These are phyloP conservation scores for Lasaia peninsularis DNA, from an alignment of 1,140 invertebrate genomes.

Conservation along the genomic window DNA sequence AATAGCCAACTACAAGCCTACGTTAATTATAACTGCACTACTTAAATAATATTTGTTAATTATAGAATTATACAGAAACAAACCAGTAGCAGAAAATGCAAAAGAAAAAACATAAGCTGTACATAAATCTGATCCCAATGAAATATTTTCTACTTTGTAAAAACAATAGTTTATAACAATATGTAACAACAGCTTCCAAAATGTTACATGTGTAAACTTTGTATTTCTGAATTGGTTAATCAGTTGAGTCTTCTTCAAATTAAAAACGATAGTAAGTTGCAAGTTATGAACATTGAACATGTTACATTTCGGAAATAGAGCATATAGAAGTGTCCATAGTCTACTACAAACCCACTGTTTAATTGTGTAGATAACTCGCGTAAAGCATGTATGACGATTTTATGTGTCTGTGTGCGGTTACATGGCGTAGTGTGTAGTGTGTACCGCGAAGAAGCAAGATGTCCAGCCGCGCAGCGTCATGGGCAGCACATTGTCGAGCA, in stretches of 20 bases:
- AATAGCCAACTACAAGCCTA: neutral
- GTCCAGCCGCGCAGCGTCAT: constrained; percentile 84
- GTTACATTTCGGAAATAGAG: no score
- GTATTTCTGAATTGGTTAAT: no score
- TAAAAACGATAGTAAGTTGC: no score
- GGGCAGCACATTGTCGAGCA: constrained; percentile 86
- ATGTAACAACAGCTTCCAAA: no score
- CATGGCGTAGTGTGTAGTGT: neutral
- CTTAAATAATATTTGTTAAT: neutral
- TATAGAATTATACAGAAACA: neutral
- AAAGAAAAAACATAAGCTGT: neutral
- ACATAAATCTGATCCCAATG: constrained; percentile 11
- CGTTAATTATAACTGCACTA: neutral
- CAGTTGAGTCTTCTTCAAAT: no score
- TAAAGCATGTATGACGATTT: no score
- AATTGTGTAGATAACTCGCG: no score
- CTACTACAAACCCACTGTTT: no score
- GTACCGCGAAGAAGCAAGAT: constrained; percentile 85
- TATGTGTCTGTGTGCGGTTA: neutral
- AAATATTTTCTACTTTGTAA: neutral
- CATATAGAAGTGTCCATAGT: no score
- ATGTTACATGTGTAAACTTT: no score
- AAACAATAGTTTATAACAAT: no score
- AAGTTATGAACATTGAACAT: no score
- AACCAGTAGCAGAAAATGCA: neutral